Evolutionary conservation across 35 echinoderm and acorn worm genomes (phyloP).

Genomic region (Chiridota heheva): DNA sequence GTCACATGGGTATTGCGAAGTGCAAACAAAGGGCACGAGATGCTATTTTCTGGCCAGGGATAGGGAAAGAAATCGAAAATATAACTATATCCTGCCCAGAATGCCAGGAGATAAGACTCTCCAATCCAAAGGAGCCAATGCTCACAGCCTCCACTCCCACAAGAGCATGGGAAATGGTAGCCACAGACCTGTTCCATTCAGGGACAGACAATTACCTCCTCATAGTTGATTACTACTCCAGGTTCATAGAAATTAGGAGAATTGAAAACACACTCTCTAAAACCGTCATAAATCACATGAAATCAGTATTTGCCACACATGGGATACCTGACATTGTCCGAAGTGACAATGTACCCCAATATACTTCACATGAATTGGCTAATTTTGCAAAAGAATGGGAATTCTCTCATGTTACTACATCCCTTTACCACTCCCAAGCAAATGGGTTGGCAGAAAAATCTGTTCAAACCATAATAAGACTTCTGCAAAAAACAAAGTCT

Average conservation of each 20-base stretch:
- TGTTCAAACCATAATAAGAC: too few relatives aligned
- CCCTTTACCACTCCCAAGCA: too few relatives aligned
- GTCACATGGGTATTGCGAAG: constrained; percentile 15
- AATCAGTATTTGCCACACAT: constrained; percentile 39
- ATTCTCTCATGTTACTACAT: too few relatives aligned
- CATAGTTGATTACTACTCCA: constrained; percentile 63
- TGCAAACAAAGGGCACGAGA: constrained; percentile 11
- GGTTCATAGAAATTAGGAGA: constrained; percentile 24
- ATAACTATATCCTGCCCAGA: constrained; percentile 2
- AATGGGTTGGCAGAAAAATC: too few relatives aligned
- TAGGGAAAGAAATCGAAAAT: constrained; percentile 22
- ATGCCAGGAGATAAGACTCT: constrained; percentile 19
- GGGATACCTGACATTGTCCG: constrained; percentile 23
- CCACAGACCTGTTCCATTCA: constrained; percentile 35
- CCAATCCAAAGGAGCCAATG: neutral
- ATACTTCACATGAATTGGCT: constrained; percentile 9
- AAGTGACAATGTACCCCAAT: constrained; percentile 52
- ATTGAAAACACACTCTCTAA: constrained; percentile 15
- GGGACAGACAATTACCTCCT: constrained; percentile 15
- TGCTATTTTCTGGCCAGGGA: constrained; percentile 32
- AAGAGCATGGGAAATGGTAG: constrained; percentile 14
- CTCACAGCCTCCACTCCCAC: constrained; percentile 16
- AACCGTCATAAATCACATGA: constrained; percentile 47
- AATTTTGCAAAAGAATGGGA: constrained; percentile 62
- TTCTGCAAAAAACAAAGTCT: too few relatives aligned